Evolutionary conservation across 1,140 invertebrate species (phyloP).

Genomic region (Zaprionus capensis): DNA sequence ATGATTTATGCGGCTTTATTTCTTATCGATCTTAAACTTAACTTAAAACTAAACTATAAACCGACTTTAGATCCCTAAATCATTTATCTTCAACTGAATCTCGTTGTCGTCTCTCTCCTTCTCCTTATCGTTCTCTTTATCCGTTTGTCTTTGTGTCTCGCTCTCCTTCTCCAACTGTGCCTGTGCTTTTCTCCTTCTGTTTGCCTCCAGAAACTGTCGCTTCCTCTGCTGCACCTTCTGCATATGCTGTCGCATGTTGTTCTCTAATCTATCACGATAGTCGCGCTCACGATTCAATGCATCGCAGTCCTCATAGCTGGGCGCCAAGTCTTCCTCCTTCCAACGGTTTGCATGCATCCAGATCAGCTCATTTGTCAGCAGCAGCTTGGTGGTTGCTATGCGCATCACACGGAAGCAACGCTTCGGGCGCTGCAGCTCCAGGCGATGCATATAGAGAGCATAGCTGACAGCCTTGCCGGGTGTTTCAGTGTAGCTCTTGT

Average conservation of each 20-base stretch:
- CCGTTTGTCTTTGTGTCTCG: background rate
- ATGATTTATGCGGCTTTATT: slow-evolving; percentile 55
- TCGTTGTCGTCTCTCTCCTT: background rate
- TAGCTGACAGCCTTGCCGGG: slow-evolving; percentile 32
- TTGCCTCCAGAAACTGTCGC: slow-evolving; percentile 29
- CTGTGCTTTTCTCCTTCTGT: background rate
- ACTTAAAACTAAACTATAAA: slow-evolving; percentile 8
- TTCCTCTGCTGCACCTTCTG: slow-evolving; percentile 38
- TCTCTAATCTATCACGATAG: slow-evolving; percentile 53
- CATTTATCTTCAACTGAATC: background rate
- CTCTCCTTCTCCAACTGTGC: slow-evolving; percentile 30
- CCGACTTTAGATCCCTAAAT: background rate
- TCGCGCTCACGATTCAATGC: slow-evolving; percentile 53
- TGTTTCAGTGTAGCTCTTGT: background rate
- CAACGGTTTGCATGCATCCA: slow-evolving; percentile 26
- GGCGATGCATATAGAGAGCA: slow-evolving; percentile 60
- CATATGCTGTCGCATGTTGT: slow-evolving; percentile 55
- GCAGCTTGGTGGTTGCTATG: slow-evolving; percentile 58
- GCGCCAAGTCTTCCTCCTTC: slow-evolving; percentile 1
- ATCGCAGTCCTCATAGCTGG: slow-evolving; percentile 41
- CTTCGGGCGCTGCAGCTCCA: slow-evolving; percentile 57
- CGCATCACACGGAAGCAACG: slow-evolving; percentile 55
- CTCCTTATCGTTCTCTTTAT: background rate
- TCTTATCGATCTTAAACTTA: slow-evolving; percentile 23
- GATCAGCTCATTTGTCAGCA: slow-evolving; percentile 69